A percentile compares a stretch with the other conserved stretches of the same genome.
Conservation (phyloP, 2,797 vertebrate genomes). For the Halcyon chelicuti region DNA sequence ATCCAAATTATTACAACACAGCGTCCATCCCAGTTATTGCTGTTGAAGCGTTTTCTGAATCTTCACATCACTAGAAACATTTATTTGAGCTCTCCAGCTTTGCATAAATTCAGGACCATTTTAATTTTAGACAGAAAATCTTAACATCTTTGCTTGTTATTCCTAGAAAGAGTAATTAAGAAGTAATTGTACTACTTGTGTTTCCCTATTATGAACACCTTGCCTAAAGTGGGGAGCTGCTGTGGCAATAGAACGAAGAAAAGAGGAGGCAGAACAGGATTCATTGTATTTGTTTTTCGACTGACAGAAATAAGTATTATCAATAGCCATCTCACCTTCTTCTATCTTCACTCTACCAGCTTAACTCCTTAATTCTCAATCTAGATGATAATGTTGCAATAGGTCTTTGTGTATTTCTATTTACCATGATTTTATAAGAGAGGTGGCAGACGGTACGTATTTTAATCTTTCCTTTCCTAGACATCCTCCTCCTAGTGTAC, state of each 20-base stretch:
- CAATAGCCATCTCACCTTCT: neutral
- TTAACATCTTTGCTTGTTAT: conserved; percentile 40
- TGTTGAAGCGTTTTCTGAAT: conserved; percentile 81
- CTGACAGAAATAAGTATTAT: neutral
- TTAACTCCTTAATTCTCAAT: neutral
- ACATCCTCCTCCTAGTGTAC: neutral
- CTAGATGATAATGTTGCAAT: neutral
- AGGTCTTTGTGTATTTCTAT: neutral
- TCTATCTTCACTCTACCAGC: neutral
- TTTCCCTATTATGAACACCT: conserved; percentile 6
- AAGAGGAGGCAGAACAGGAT: neutral
- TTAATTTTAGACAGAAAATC: conserved; percentile 61
- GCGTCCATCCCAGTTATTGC: conserved; percentile 83
- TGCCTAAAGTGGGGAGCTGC: neutral
- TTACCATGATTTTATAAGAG: neutral
- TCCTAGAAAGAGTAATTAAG: conserved; percentile 23
- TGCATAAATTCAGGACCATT: conserved; percentile 65
- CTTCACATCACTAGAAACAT: conserved; percentile 72
- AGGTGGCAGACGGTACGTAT: neutral
- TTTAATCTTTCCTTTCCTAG: neutral
- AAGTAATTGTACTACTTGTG: conserved; percentile 25
- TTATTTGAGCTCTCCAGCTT: conserved; percentile 67
- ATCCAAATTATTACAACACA: conserved; percentile 86
- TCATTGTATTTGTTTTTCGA: neutral
- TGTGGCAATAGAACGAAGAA: neutral